Conservation (phyloP, 2,797 vertebrate species). For the Telmatherina bonti region DNA sequence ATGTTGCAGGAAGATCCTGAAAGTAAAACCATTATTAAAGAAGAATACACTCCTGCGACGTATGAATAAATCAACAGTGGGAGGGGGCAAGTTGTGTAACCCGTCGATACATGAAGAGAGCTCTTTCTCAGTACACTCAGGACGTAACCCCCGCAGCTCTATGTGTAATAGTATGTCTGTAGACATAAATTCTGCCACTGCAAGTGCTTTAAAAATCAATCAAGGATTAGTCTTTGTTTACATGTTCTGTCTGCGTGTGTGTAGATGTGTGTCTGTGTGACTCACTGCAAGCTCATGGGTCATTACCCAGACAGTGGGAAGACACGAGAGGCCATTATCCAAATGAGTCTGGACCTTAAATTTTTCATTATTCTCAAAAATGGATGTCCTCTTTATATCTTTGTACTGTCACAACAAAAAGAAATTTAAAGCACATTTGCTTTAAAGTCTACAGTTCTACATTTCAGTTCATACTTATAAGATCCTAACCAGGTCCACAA, state of each 20-base stretch:
- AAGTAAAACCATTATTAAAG: conserved; percentile 70
- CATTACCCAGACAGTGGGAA: conserved; percentile 67
- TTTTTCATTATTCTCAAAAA: conserved; percentile 66
- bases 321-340: conserved; percentile 61
- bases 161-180: conserved; percentile 8
- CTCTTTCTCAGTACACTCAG: not conserved
- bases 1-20: conserved; percentile 63
- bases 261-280: conserved; percentile 1
- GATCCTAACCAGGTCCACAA: not conserved
- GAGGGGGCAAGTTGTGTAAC: not conserved
- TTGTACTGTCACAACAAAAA: conserved; percentile 23
- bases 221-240: conserved; percentile 30
- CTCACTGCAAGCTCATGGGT: conserved; percentile 43
- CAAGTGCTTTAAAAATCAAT: conserved; percentile 12
- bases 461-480: not conserved
- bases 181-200: conserved; percentile 6
- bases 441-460: not conserved
- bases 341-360: conserved; percentile 58
- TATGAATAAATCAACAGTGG: conserved; percentile 27
- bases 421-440: not conserved
- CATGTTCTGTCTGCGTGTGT: not conserved
- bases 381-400: conserved; percentile 61
- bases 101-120: not conserved
- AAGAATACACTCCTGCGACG: conserved; percentile 39
- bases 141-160: conserved; percentile 15